These are phyloP conservation scores for Clarias gariepinus DNA, from an alignment of 2,113 vertebrate species.

Conservation along the genomic window DNA sequence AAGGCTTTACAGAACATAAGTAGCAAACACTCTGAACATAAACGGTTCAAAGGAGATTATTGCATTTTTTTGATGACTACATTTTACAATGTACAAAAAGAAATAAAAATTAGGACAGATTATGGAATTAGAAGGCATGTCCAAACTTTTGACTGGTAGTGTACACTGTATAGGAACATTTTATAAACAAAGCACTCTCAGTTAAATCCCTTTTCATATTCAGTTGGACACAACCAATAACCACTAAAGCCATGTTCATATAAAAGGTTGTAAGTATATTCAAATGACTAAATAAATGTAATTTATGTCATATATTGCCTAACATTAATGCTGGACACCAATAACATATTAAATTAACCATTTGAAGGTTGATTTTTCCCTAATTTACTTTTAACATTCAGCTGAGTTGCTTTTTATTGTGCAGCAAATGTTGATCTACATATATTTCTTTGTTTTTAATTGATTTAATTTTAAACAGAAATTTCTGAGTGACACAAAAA, in stretches of 20 bases:
- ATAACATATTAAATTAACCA: not conserved
- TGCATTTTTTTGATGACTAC: too few species aligned
- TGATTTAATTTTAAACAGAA: conserved; percentile 56
- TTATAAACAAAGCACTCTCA: too few species aligned
- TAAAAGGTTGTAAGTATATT: not conserved
- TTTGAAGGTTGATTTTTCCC: not conserved
- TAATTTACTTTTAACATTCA: not conserved
- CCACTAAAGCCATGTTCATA: not conserved
- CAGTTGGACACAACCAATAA: not conserved
- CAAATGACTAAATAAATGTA: not conserved
- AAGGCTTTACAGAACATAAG: too few species aligned
- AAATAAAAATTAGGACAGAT: too few species aligned
- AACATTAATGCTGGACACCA: too few species aligned
- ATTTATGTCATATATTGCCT: not conserved
- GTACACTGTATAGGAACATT: too few species aligned
- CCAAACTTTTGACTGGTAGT: too few species aligned
- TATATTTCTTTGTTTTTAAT: not conserved
- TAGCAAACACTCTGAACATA: too few species aligned
- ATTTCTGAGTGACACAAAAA: conserved; percentile 63
- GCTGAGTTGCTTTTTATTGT: not conserved
- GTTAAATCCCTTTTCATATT: too few species aligned
- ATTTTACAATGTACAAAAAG: too few species aligned
- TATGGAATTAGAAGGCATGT: too few species aligned
- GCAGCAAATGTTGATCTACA: not conserved
- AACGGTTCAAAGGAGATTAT: too few species aligned